Conservation (phyloP, 1,140 invertebrate species). For the Helicoverpa zea region DNA sequence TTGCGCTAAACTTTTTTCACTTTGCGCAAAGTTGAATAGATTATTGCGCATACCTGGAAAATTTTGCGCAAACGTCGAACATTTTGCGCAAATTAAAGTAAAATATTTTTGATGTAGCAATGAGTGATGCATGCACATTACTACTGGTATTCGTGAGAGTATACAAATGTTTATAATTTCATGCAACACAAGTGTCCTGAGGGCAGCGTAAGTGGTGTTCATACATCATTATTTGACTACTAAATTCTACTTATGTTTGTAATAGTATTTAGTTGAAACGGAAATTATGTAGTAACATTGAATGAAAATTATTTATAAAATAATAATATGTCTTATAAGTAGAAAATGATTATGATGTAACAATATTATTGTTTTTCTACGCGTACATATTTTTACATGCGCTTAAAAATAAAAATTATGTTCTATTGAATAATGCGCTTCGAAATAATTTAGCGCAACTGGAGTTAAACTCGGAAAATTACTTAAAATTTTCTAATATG, state of each 20-base stretch:
- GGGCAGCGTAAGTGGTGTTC: slow-evolving; percentile 39
- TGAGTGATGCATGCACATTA: slow-evolving; percentile 37
- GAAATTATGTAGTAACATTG: not conserved
- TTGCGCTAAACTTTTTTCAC: too few species aligned
- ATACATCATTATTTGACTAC: slow-evolving; percentile 39
- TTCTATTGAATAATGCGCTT: too few species aligned
- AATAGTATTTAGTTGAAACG: not conserved
- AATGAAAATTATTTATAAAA: not conserved
- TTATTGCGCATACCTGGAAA: not conserved
- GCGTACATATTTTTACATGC: too few species aligned
- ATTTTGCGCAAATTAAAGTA: not conserved
- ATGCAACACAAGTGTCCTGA: slow-evolving; percentile 32
- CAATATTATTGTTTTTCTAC: too few species aligned
- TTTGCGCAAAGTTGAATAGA: not conserved
- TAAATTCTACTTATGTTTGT: not conserved
- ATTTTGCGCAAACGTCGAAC: not conserved
- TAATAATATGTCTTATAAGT: too few species aligned
- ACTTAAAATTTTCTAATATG: too few species aligned
- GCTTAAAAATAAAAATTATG: too few species aligned
- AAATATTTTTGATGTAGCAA: slow-evolving; percentile 3
- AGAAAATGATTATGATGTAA: too few species aligned
- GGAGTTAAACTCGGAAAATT: too few species aligned
- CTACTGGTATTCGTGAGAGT: slow-evolving; percentile 4
- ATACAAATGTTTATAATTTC: slow-evolving; percentile 34
- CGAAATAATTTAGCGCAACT: too few species aligned